Percentiles rank a stretch among this genome's conserved stretches.
These are phyloP conservation scores for Malthinus flaveolus DNA, from an alignment of 2,888 invertebrate species.

Conservation along the genomic window DNA sequence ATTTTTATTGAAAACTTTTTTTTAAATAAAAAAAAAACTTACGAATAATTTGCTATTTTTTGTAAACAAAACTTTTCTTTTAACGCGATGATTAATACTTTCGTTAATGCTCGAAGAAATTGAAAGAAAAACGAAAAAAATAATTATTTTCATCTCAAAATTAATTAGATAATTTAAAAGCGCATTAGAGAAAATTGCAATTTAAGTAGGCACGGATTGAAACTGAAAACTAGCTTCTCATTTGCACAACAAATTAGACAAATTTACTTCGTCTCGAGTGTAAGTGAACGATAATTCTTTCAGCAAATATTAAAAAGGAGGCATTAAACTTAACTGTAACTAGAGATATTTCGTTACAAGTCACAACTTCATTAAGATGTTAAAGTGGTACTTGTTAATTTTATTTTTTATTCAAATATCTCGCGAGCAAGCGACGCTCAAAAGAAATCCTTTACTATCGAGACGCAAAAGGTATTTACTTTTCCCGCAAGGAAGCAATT, in stretches of 20 bases:
- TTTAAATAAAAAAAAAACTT: conserved; percentile 37
- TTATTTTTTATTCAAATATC: conserved; percentile 11
- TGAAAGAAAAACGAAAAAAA: conserved; percentile 8
- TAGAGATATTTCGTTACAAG: background rate
- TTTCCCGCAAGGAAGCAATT: conserved; percentile 57
- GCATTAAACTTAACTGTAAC: too few species aligned
- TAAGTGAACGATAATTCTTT: too few species aligned
- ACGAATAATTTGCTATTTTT: conserved; percentile 55
- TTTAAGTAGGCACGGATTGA: too few species aligned
- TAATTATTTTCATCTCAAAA: conserved; percentile 9
- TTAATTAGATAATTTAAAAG: background rate
- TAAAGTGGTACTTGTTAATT: conserved; percentile 2
- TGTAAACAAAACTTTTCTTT: conserved; percentile 49
- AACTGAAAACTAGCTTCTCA: background rate
- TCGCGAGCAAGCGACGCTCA: conserved; percentile 37
- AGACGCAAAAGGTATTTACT: conserved; percentile 56
- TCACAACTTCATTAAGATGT: conserved; percentile 1
- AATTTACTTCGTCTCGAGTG: background rate
- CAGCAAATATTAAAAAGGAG: too few species aligned
- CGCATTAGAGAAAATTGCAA: background rate
- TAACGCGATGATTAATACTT: conserved; percentile 40
- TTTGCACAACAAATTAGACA: background rate
- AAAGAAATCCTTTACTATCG: conserved; percentile 42
- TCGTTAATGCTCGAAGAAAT: background rate
- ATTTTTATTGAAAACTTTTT: background rate